A percentile compares a stretch with the other conserved stretches of the same genome.
phyloP scores from a whole-genome alignment of 2,113 vertebrate species.

The Chiloscyllium plagiosum region DNA sequence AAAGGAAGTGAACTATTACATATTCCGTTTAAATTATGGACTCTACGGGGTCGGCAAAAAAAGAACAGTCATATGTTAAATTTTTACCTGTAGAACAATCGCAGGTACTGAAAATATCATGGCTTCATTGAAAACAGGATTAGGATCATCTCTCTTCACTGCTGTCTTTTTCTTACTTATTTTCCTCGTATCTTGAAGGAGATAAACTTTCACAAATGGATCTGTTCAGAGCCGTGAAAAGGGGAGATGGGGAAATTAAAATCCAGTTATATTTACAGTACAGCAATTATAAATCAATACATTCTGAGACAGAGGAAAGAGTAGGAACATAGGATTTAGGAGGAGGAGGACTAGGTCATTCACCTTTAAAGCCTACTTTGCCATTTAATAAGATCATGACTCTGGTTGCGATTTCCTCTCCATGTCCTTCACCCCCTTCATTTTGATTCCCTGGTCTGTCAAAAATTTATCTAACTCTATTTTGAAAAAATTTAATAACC shows the following conservation, averaged over 20 bases:
- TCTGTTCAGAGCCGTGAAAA: constrained; percentile 54
- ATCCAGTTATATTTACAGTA: neutral
- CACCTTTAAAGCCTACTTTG: no score
- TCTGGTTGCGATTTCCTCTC: no score
- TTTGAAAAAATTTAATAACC: no score
- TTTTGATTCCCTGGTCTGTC: no score
- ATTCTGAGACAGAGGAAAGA: neutral
- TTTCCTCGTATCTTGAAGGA: constrained; percentile 91
- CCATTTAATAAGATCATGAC: no score
- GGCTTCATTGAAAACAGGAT: constrained; percentile 95
- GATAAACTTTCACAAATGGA: constrained; percentile 95
- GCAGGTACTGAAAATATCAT: constrained; percentile 98
- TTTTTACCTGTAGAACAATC: constrained; percentile 78
- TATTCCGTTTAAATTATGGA: neutral
- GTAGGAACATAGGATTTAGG: neutral
- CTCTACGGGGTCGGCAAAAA: neutral
- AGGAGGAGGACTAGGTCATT: neutral
- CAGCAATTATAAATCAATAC: neutral
- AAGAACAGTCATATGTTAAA: neutral
- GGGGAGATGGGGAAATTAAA: neutral
- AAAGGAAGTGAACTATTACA: neutral
- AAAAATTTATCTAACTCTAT: no score
- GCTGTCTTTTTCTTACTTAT: constrained; percentile 98
- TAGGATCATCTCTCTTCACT: constrained; percentile 82
- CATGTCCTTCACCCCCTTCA: no score